Percentiles rank a stretch among this genome's conserved stretches.
Conservation (phyloP, 1,140 invertebrate genomes). For the Ctenoplectra terminalis region DNA sequence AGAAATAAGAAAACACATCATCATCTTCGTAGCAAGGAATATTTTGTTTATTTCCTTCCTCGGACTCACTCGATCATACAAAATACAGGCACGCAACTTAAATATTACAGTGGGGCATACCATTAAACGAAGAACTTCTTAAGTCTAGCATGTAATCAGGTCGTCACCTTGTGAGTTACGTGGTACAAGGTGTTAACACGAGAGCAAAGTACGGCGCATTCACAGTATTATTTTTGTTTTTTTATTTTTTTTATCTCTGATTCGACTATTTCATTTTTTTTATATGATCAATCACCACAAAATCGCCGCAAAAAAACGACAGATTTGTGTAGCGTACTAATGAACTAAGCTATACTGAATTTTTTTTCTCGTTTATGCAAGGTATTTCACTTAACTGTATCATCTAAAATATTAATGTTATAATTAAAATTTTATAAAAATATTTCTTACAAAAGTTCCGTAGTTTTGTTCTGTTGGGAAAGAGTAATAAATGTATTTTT, state of each 20-base stretch:
- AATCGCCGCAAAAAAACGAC: constrained; percentile 13
- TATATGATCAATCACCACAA: constrained; percentile 24
- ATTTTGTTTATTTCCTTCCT: constrained; percentile 81
- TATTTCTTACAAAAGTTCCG: no score
- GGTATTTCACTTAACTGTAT: no score
- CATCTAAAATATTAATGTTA: no score
- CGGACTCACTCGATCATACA: constrained; percentile 81
- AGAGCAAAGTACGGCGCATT: constrained; percentile 53
- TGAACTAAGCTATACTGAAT: constrained; percentile 42
- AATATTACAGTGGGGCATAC: constrained; percentile 71
- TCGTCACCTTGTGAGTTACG: constrained; percentile 55
- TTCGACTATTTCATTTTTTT: constrained; percentile 43
- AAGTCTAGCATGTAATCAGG: constrained; percentile 62
- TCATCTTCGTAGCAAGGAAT: constrained; percentile 80
- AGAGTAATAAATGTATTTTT: no score
- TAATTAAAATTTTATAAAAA: no score
- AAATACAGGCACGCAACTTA: constrained; percentile 83
- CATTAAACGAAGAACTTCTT: constrained; percentile 57
- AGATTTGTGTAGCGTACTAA: constrained; percentile 1
- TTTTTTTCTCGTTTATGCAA: constrained; percentile 38
- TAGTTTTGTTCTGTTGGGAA: no score
- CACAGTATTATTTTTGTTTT: constrained; percentile 35
- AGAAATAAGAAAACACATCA: constrained; percentile 83
- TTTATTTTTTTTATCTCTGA: constrained; percentile 29
- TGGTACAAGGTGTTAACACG: constrained; percentile 48